Conservation (phyloP, 2,113 vertebrate genomes). For the Clarias gariepinus region DNA sequence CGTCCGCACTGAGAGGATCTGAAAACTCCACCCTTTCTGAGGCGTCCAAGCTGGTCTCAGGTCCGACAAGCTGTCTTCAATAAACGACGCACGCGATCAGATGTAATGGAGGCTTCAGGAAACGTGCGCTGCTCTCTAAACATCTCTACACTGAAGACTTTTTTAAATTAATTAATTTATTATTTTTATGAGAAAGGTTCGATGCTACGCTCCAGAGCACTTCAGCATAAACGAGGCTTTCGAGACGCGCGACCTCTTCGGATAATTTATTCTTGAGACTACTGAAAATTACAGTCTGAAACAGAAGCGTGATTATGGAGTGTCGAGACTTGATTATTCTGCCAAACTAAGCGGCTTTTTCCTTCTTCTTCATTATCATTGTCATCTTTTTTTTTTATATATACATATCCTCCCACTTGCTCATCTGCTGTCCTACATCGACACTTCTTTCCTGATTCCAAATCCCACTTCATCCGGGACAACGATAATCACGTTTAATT, state of each 20-base stretch:
- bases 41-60: background rate
- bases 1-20: background rate
- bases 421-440: slow-evolving; percentile 5
- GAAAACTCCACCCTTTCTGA: background rate
- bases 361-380: background rate
- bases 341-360: background rate
- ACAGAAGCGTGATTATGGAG: slow-evolving; percentile 23
- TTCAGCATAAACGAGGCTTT: background rate
- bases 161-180: too few species aligned
- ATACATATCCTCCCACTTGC: slow-evolving; percentile 1
- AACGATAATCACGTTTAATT: background rate
- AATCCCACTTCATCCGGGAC: background rate
- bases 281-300: slow-evolving; percentile 3
- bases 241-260: background rate
- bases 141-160: too few species aligned
- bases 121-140: background rate
- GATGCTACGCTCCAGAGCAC: background rate
- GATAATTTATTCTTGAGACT: background rate
- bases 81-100: background rate
- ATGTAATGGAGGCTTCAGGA: background rate
- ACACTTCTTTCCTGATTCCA: background rate
- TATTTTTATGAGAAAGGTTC: background rate
- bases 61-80: background rate
- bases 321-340: slow-evolving; percentile 11
- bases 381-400: background rate